These are phyloP conservation scores for Unio pictorum DNA, from an alignment of 2,888 invertebrate genomes.

Conservation along the genomic window DNA sequence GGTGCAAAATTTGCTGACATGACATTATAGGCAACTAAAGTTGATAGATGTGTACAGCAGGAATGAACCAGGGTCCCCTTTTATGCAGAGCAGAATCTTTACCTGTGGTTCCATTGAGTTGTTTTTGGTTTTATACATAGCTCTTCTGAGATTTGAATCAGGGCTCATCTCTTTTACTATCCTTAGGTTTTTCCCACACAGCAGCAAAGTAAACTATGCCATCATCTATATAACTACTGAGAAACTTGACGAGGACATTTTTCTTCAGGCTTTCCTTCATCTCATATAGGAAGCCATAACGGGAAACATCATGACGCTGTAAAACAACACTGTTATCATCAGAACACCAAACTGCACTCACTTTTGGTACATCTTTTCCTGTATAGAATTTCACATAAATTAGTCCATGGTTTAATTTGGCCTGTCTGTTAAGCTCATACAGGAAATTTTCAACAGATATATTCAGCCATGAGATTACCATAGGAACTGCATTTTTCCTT, in stretches of 20 bases:
- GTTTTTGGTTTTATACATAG: no score
- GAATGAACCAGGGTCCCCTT: no score
- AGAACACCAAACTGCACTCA: constrained; percentile 58
- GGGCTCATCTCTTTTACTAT: background rate
- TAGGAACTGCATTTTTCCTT: background rate
- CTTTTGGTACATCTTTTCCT: constrained; percentile 37
- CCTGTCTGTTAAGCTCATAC: constrained; percentile 44
- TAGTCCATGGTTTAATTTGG: constrained; percentile 27
- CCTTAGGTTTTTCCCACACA: constrained; percentile 45
- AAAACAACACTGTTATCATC: constrained; percentile 40
- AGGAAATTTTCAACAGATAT: constrained; percentile 52
- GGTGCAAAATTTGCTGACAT: no score
- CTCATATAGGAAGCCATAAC: constrained; percentile 61
- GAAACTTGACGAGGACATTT: constrained; percentile 46
- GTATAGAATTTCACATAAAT: constrained; percentile 57
- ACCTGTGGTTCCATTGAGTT: no score
- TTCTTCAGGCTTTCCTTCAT: constrained; percentile 49
- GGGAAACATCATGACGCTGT: constrained; percentile 58
- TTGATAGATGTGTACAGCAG: no score
- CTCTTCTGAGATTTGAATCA: no score
- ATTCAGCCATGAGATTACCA: constrained; percentile 27
- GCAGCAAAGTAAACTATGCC: constrained; percentile 57
- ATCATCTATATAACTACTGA: constrained; percentile 59
- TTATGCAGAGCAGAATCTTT: no score
- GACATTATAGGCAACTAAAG: no score